Base-by-base conservation (phyloP, 2,888 invertebrate species). In the Himalopsyche japonica region DNA sequence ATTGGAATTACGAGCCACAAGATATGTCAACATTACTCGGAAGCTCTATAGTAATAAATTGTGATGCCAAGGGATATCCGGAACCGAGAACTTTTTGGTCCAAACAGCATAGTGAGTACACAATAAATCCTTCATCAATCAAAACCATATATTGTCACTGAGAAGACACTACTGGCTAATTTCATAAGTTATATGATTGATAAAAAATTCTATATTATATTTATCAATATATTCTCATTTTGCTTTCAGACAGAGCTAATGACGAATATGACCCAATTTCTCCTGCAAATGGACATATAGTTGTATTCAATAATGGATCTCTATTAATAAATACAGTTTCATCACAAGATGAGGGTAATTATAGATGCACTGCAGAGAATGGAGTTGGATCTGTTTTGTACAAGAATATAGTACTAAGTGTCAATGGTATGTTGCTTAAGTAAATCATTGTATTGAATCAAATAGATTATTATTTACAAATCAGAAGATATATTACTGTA, bases 301-400 rank as follows among this genome's bases (percentile, higher is more conserved):
- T 90, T 57, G 90, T 91, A 84, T 90, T 94, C 87, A 93, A 93
- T 79, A 96, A 96, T 90, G 96, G 96, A 80, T 96, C 97, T 3
- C 89, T 96, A 85, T 93, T 95, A 89, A 93, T 97, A 3, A 95
- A 95, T 87, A 93, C 95, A 47, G 96, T 96, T 3, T 93, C 94
- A 20, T 94, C 96, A 8, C 94, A 95, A 89, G 95, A 96, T 90
- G 96, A 97, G 89, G 97, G 97, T 76, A 95, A 95, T 90, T 98
- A 97, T 90, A 94, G 96, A 88, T 98, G 98, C 89, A 94, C 96
- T 88, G 97, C 97, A 0, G 95, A 95, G 87, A 98, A 98, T 89
- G 96, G 95, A 27, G 96, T 98, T 86, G 95, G 97, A 34, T 94
- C 95, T 12, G 95, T 95, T 0, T 92, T 97, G 47, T 95, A 95